These are phyloP conservation scores for Myotis brandtii DNA, from an alignment of 2,113 vertebrate genomes.

Conservation along the genomic window DNA sequence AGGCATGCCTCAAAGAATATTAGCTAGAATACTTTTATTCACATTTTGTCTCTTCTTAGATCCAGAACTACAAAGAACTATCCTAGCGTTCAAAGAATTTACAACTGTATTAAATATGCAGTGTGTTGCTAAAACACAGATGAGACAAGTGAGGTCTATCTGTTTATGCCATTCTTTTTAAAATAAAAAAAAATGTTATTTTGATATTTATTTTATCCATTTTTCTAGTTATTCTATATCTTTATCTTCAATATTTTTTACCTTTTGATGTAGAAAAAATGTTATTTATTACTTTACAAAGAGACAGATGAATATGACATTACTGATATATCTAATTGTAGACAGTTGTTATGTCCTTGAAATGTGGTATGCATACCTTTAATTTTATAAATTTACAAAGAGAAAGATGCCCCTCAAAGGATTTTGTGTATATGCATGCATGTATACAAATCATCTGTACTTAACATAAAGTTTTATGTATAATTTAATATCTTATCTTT, in stretches of 20 bases:
- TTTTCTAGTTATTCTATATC: background rate
- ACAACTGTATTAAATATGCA: background rate
- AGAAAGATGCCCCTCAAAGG: background rate
- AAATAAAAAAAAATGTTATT: background rate
- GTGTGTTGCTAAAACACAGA: background rate
- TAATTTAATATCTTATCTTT: background rate
- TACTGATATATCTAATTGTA: background rate
- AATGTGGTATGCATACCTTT: background rate
- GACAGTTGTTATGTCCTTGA: background rate
- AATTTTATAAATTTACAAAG: constrained; percentile 9
- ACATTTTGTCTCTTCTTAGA: background rate
- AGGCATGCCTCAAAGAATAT: background rate
- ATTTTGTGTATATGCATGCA: background rate
- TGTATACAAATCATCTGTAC: background rate
- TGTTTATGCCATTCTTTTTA: background rate
- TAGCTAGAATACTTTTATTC: background rate
- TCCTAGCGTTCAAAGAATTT: background rate
- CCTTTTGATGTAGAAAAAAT: background rate
- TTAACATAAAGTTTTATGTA: background rate
- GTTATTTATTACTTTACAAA: background rate
- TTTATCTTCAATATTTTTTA: background rate
- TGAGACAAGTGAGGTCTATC: background rate
- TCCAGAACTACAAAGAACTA: background rate
- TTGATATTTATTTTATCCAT: background rate
- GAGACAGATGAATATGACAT: background rate